Conservation (phyloP, 2,113 vertebrate species). For the Falcunculus frontatus region DNA sequence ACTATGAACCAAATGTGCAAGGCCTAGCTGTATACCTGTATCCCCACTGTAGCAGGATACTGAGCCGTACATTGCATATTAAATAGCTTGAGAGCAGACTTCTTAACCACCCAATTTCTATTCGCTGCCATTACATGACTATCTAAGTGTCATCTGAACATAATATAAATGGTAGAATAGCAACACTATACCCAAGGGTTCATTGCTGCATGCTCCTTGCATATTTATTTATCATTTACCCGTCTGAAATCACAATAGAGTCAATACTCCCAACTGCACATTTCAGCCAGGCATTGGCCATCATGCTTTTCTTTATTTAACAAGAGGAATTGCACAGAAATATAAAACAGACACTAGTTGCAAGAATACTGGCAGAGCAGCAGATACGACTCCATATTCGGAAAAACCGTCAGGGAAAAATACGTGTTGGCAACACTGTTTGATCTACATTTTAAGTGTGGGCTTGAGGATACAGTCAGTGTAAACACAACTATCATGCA, state of each 20-base stretch:
- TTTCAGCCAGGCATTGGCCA: not conserved
- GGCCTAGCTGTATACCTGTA: not conserved
- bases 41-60: not conserved
- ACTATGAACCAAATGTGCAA: not conserved
- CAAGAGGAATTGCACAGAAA: not conserved
- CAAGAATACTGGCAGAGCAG: slow-evolving; percentile 4
- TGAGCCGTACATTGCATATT: not conserved
- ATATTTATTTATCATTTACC: not conserved
- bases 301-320: not conserved
- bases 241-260: not conserved
- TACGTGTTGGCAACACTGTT: not conserved
- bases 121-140: fast-evolving
- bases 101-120: not conserved
- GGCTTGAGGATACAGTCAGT: not conserved
- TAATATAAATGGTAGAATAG: not conserved
- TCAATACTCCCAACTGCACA: not conserved
- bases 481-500: not conserved
- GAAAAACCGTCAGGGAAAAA: slow-evolving; percentile 1
- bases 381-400: not conserved
- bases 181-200: not conserved
- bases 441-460: not conserved
- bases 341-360: slow-evolving; percentile 7
- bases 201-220: not conserved
- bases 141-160: not conserved
- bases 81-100: not conserved